Conservation (phyloP, 2,888 invertebrate species). For the Ophioninae sp. region DNA sequence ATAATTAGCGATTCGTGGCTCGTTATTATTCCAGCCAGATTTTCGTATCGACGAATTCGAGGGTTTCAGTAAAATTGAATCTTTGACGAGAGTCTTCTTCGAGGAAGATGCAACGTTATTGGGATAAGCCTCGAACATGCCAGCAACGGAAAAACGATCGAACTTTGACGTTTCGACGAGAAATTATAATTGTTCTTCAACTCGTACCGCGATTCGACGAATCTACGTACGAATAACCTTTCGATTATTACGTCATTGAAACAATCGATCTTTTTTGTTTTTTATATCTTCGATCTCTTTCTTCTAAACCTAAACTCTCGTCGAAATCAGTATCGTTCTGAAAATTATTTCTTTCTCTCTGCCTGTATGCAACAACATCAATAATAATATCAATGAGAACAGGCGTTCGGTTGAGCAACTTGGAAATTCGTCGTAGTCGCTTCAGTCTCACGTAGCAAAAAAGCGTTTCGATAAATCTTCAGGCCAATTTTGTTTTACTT, state of each 20-base stretch:
- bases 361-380: slow-evolving; percentile 6
- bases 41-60: slow-evolving; percentile 3
- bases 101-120: slow-evolving; percentile 3
- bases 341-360: slow-evolving; percentile 2
- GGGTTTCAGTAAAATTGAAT: background rate
- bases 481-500: slow-evolving; percentile 48
- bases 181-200: slow-evolving; percentile 15
- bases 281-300: background rate
- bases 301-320: background rate
- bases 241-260: background rate
- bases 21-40: background rate
- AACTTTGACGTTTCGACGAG: background rate
- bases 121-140: slow-evolving; percentile 39
- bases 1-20: background rate
- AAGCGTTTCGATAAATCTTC: slow-evolving; percentile 32
- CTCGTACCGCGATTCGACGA: background rate
- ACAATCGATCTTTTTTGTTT: slow-evolving; percentile 23
- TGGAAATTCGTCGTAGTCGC: slow-evolving; percentile 5
- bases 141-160: slow-evolving; percentile 4
- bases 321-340: background rate
- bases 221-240: background rate
- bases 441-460: background rate
- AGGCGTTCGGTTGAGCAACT: slow-evolving; percentile 8
- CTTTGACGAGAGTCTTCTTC: slow-evolving; percentile 6
- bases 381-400: slow-evolving; percentile 20